Base-by-base conservation (phyloP, 2,797 vertebrate genomes). In the Nyctalus aviator region DNA sequence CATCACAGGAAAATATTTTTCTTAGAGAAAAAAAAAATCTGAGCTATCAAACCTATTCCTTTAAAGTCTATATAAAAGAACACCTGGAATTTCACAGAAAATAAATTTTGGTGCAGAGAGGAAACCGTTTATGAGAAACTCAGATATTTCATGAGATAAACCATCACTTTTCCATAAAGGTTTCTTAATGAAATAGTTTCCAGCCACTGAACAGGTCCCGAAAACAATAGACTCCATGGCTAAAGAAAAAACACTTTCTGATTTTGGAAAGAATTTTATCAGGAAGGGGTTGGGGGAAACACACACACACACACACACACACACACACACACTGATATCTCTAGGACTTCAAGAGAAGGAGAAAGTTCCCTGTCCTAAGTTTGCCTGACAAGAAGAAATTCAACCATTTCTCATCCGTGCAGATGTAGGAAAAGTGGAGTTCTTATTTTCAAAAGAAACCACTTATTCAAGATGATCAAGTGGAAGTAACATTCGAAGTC, bases 321-420 rank as follows among this genome's bases (percentile, higher is more conserved):
- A 32, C 84, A 57, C 44, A 46, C 77, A 84, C 94, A 90, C 41
- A 3, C 2, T 44, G 21, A 96, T 71, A 50, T 41, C 62, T 68
- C 78, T 93, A 77, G 93, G 87, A 95, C 97, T 98, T 95, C 84
- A 95, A 97, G 95, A 95, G 78, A 96, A 96, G 97, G 97, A 95
- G 97, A 97, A 97, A 95, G 94, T 93, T 95, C 91, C 89, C 89
- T 96, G 84, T 93, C 96, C 94, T 91, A 88, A 94, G 94, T 96
- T 90, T 97, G 97, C 98, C 87, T 96, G 97, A 97, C 95, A 97
- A 96, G 96, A 96, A 97, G 97, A 97, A 98, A 97, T 96, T 94
- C 91, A 97, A 88, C 95, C 97, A 96, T 92, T 93, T 96, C 97
- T 97, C 95, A 79, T 82, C 79, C 89, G 50, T 27, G 55, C 85